Evolutionary conservation across 2,888 invertebrate species (phyloP), one percentile per base, ranked within the genome.

Genomic region (Dione vanillae): DNA sequence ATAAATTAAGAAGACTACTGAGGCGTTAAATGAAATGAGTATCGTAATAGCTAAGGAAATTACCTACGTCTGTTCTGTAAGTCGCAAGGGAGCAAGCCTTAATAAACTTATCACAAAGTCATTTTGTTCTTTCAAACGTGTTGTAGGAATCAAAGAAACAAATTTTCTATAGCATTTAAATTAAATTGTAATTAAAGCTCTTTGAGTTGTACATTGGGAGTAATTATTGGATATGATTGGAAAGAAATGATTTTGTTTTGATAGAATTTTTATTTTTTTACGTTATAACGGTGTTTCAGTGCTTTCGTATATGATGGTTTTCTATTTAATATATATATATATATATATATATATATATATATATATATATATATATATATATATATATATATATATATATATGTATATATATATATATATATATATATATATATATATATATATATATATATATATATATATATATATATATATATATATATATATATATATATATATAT

Each of bases 21-120:
- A 85, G 82, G 85, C 85, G 85, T 79, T 83, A 86, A 87, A 86
- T 83, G 78, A 85, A 84, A 80, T 82, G 81, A 79, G 81, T 75
- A 69, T 72, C 74, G 69, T 83, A 83, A 83, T 84, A 78, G 76
- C 75, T 70, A 77, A 77, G 79, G 77, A 82, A 84, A 84, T 85
- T 85, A 83, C 82, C 79, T 80, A 78, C 71, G 74, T 64, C 58
- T 74, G 72, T 75, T 74, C 49, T 74, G 66, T 69, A 54, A 71
- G 66, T 67, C 75, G 68, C 74, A 37, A 43, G 74, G 71, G 76
- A 69, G 54, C 20, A 52, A 70, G 68, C 54, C 62, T 72, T 72
- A 72, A 74, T 77, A 69, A 74, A 73, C 73, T 70, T 75, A 65
- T 72, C 62, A 61, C 62, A 67, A 72, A 83, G 80, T 83, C 83